A percentile compares a stretch with the other conserved stretches of the same genome.
These are phyloP conservation scores for Acanthornis magna DNA, from an alignment of 2,797 vertebrate species.

Conservation along the genomic window DNA sequence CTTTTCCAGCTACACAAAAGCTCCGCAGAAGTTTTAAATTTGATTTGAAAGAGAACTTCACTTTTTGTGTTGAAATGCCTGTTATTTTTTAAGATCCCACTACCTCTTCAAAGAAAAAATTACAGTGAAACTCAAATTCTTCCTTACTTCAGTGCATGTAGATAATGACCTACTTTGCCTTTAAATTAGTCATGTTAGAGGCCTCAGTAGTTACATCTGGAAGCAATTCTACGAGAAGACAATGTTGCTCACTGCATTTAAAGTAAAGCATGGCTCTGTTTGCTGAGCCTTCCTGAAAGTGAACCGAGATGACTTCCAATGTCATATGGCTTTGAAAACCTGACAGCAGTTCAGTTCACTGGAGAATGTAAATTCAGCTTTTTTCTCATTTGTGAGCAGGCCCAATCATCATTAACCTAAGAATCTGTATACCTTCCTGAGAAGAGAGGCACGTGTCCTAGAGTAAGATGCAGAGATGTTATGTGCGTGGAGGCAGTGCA, in stretches of 20 bases:
- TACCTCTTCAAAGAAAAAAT: not conserved
- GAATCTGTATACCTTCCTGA: not conserved
- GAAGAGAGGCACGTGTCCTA: not conserved
- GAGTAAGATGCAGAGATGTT: not conserved
- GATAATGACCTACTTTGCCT: not conserved
- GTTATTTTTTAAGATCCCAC: not conserved
- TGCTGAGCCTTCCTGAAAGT: not conserved
- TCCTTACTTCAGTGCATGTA: not conserved
- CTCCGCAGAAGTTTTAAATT: not conserved
- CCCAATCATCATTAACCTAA: not conserved
- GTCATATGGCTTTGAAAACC: not conserved
- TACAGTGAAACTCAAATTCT: not conserved
- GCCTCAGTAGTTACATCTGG: not conserved
- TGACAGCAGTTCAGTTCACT: not conserved
- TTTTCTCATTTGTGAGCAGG: not conserved
- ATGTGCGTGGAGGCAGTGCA: rapidly evolving
- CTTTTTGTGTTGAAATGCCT: not conserved
- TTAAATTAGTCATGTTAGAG: not conserved
- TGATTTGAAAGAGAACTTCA: not conserved
- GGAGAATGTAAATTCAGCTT: not conserved
- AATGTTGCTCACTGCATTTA: not conserved
- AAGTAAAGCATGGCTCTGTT: not conserved
- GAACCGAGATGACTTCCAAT: not conserved
- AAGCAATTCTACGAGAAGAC: not conserved
- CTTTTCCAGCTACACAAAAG: not conserved